These are phyloP conservation scores for Carlito syrichta DNA, from an alignment of 2,113 vertebrate genomes.

Conservation along the genomic window DNA sequence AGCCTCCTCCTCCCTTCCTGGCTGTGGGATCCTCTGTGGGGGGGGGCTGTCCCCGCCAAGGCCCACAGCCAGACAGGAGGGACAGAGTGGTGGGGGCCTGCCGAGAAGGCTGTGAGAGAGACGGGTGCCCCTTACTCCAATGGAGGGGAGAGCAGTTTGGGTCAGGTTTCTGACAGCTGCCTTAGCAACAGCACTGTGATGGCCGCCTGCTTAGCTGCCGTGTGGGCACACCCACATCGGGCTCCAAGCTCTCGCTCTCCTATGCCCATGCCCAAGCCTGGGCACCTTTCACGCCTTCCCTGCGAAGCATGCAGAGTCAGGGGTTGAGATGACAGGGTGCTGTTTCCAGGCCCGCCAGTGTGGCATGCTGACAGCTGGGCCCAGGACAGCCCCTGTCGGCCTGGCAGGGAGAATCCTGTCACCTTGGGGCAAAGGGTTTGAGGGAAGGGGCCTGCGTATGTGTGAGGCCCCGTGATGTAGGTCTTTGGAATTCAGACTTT, in stretches of 20 bases:
- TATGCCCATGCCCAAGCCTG: background rate
- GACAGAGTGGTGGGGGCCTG: background rate
- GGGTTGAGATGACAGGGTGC: background rate
- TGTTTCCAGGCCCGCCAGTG: background rate
- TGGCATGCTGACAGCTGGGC: fast-evolving
- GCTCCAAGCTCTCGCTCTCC: background rate
- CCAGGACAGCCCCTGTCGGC: background rate
- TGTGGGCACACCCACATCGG: background rate
- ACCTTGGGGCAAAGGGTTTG: background rate
- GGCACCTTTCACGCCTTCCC: background rate
- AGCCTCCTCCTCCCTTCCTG: background rate
- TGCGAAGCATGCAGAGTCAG: background rate
- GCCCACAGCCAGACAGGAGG: background rate
- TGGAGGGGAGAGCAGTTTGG: slow-evolving; percentile 36
- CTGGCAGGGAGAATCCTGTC: background rate
- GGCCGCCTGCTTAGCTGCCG: slow-evolving; percentile 29
- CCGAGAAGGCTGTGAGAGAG: background rate
- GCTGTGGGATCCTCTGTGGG: background rate
- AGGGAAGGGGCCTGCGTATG: background rate
- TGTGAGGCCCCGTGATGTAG: too few species aligned
- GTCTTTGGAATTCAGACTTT: too few species aligned
- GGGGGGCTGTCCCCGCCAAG: too few species aligned
- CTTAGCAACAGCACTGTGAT: slow-evolving; percentile 32
- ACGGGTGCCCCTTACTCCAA: slow-evolving; percentile 5
- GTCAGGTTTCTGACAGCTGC: slow-evolving; percentile 40